Evolutionary conservation across 2,113 vertebrate genomes (phyloP).

Genomic region (Apteryx mantelli): DNA sequence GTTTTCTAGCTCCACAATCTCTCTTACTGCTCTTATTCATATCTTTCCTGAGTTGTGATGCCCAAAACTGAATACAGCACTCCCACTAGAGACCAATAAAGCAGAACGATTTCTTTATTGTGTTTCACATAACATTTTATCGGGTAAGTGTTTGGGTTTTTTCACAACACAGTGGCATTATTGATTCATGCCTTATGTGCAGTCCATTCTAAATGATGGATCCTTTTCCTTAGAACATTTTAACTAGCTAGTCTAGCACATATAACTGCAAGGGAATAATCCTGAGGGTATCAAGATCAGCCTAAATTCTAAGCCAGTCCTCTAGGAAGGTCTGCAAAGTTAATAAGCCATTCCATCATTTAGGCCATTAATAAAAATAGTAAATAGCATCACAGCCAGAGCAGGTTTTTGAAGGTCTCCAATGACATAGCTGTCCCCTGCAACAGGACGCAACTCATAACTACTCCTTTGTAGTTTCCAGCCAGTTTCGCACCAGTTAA

Average conservation of each 20-base stretch:
- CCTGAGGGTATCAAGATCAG: background rate
- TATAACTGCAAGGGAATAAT: background rate
- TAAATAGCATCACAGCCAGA: background rate
- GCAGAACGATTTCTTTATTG: background rate
- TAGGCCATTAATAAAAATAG: background rate
- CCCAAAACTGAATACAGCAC: background rate
- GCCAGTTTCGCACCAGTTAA: background rate
- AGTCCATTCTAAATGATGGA: background rate
- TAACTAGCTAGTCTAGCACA: background rate
- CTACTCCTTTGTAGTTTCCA: background rate
- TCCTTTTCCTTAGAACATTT: background rate
- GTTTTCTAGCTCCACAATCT: background rate
- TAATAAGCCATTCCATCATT: background rate
- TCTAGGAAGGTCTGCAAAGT: background rate
- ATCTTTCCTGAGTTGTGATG: background rate
- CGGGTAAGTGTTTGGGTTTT: background rate
- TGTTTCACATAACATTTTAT: background rate
- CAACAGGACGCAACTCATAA: background rate
- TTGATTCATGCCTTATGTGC: background rate
- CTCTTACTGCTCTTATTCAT: background rate
- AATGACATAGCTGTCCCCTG: background rate
- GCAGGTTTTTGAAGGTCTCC: background rate
- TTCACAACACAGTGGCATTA: background rate
- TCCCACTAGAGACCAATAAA: background rate
- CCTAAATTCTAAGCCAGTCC: background rate